Evolutionary conservation across 2,888 invertebrate genomes (phyloP).

Genomic region (Hyposoter didymator): DNA sequence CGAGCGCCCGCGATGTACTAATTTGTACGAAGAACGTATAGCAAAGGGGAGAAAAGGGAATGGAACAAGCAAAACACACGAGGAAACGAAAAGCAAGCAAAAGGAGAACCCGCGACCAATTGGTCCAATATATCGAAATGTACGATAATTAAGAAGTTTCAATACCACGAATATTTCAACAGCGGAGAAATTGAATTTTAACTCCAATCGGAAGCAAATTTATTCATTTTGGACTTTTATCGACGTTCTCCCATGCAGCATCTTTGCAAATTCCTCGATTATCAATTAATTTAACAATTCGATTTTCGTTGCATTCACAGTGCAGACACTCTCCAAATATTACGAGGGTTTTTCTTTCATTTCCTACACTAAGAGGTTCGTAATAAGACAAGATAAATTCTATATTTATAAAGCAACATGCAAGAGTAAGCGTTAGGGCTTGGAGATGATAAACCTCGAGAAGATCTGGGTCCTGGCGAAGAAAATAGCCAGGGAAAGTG

Average conservation of each 20-base stretch:
- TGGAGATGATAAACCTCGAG: neutral
- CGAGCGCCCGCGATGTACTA: constrained; percentile 35
- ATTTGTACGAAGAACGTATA: constrained; percentile 23
- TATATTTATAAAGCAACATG: constrained; percentile 38
- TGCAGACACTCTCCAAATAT: neutral
- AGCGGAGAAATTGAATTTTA: neutral
- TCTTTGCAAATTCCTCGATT: no score
- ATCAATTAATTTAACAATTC: neutral
- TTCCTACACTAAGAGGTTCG: neutral
- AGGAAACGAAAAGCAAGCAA: neutral
- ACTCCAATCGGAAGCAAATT: neutral
- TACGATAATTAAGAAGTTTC: constrained; percentile 24
- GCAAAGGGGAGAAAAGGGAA: constrained; percentile 17
- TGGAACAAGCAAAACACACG: constrained; percentile 11
- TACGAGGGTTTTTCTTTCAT: neutral
- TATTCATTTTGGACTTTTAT: neutral
- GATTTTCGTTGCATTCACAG: neutral
- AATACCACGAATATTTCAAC: neutral
- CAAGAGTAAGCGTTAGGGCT: neutral
- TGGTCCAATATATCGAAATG: constrained; percentile 21
- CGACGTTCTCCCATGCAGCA: neutral
- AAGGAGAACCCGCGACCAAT: neutral
- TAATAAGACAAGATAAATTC: constrained; percentile 21
- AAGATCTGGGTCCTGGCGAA: constrained; percentile 12
- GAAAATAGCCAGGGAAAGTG: constrained; percentile 13